These are phyloP conservation scores for Magallana angulata DNA, from an alignment of 1,140 invertebrate genomes.

Conservation along the genomic window DNA sequence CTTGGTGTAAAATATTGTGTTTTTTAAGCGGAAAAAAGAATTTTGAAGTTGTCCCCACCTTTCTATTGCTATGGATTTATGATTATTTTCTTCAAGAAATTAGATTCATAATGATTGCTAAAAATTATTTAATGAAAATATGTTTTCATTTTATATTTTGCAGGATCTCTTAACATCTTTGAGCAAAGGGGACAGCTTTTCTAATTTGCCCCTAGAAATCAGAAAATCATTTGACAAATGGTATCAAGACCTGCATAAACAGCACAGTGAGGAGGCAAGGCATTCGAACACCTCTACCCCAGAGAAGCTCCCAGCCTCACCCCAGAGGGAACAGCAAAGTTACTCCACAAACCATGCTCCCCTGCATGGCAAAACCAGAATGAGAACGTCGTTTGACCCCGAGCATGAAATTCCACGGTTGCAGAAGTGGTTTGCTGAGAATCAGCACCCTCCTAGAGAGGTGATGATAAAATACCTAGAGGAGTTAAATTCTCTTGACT, in stretches of 20 bases:
- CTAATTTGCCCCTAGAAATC: slow-evolving; percentile 76
- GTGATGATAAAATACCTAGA: slow-evolving; percentile 96
- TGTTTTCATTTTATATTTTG: slow-evolving; percentile 37
- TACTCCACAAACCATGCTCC: slow-evolving; percentile 51
- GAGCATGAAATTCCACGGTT: slow-evolving; percentile 96
- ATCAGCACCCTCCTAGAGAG: slow-evolving; percentile 91
- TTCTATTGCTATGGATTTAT: too few species aligned
- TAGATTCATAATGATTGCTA: neutral
- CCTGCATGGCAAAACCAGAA: slow-evolving; percentile 74
- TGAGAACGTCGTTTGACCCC: slow-evolving; percentile 91
- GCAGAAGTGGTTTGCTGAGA: slow-evolving; percentile 96
- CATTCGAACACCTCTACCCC: slow-evolving; percentile 43
- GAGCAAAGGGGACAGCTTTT: slow-evolving; percentile 70
- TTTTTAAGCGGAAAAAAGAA: too few species aligned
- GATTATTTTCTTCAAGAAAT: neutral
- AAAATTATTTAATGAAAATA: neutral
- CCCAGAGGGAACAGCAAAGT: slow-evolving; percentile 29
- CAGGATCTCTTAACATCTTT: slow-evolving; percentile 70
- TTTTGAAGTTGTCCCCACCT: too few species aligned
- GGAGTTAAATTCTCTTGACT: slow-evolving; percentile 94
- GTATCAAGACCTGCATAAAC: slow-evolving; percentile 76
- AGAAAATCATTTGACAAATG: slow-evolving; percentile 78
- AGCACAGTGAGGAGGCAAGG: slow-evolving; percentile 54
- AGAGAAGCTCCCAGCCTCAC: slow-evolving; percentile 30
- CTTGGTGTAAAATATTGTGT: too few species aligned